Conservation (phyloP, 2,113 vertebrate genomes). For the Tapirus terrestris region DNA sequence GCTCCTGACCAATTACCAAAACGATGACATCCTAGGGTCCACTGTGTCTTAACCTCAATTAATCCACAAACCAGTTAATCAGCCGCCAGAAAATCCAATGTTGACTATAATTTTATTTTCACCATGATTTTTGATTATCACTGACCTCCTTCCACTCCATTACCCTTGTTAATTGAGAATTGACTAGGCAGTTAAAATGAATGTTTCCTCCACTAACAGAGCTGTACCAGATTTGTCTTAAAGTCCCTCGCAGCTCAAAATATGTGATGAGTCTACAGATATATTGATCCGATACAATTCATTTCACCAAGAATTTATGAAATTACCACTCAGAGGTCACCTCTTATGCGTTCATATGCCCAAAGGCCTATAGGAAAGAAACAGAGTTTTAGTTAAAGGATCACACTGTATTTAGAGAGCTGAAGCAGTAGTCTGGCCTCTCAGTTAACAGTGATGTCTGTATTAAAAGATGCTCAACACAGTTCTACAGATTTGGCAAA, state of each 20-base stretch:
- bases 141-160: conserved; percentile 74
- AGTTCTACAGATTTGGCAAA: not conserved
- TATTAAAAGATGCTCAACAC: not conserved
- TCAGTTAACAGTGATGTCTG: conserved; percentile 16
- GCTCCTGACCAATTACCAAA: conserved; percentile 21
- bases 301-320: conserved; percentile 69
- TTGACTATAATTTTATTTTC: conserved; percentile 66
- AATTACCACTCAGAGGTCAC: conserved; percentile 57
- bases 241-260: conserved; percentile 54
- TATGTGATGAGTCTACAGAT: not conserved
- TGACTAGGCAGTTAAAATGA: conserved; percentile 75
- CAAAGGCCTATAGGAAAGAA: not conserved
- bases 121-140: conserved; percentile 69
- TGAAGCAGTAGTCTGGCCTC: not conserved
- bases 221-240: conserved; percentile 54
- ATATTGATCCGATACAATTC: conserved; percentile 66
- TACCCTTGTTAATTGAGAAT: conserved; percentile 79
- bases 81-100: conserved; percentile 54
- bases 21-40: not conserved
- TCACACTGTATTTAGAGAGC: not conserved
- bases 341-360: not conserved
- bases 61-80: conserved; percentile 35
- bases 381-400: not conserved
- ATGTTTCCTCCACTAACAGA: conserved; percentile 63
- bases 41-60: conserved; percentile 25